These are phyloP conservation scores for Perccottus glenii DNA, from an alignment of 2,113 vertebrate genomes.

Conservation along the genomic window DNA sequence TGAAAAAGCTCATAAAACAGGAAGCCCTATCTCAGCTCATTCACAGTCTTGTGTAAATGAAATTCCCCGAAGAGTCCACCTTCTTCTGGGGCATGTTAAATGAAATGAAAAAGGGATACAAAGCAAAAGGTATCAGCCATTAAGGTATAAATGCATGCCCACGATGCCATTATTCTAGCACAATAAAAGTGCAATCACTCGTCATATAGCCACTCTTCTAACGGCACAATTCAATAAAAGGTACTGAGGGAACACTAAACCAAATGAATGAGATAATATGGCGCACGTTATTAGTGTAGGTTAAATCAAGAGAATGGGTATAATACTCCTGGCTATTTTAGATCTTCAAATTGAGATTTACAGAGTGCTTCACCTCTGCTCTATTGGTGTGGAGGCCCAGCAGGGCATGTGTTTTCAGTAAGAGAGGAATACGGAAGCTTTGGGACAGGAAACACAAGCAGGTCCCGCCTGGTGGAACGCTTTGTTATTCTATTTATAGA, in stretches of 20 bases:
- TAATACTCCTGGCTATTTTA: conserved; percentile 41
- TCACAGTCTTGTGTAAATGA: not conserved
- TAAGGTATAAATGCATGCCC: not conserved
- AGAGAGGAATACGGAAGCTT: conserved; percentile 67
- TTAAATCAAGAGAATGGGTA: conserved; percentile 27
- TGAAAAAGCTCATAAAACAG: conserved; percentile 3
- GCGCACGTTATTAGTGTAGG: conserved; percentile 6
- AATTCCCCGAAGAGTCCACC: conserved; percentile 1
- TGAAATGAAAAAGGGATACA: conserved; percentile 12
- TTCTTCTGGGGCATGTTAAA: conserved; percentile 13
- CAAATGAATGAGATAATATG: conserved; percentile 13
- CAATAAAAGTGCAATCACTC: conserved; percentile 16
- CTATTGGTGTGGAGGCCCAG: conserved; percentile 34
- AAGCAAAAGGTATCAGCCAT: not conserved
- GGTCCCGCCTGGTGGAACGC: conserved; percentile 65
- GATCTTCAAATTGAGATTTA: conserved; percentile 44
- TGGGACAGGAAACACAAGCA: conserved; percentile 66
- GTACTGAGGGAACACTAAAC: conserved; percentile 8
- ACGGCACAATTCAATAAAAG: conserved; percentile 7
- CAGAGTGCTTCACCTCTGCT: conserved; percentile 43
- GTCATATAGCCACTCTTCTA: conserved; percentile 13
- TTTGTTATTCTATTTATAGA: conserved; percentile 52
- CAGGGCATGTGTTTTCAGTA: conserved; percentile 47
- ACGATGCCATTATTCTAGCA: conserved; percentile 1
- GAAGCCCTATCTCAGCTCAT: conserved; percentile 4